Conservation (phyloP, 2,797 vertebrate genomes). For the Margarornis squamiger region DNA sequence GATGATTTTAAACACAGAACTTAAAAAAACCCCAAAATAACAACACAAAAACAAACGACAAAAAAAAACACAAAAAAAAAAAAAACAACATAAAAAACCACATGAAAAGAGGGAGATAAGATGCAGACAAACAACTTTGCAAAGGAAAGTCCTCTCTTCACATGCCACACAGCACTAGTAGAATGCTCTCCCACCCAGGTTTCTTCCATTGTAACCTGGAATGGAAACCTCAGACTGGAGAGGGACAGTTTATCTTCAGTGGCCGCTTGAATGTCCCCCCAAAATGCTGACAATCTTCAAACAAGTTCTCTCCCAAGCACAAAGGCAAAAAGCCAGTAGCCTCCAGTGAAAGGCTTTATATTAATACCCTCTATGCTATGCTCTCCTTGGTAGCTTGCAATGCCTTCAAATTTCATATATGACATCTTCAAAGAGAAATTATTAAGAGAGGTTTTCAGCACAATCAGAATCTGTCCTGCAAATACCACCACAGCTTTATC, state of each 20-base stretch:
- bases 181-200: not conserved
- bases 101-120: not conserved
- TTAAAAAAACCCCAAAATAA: not conserved
- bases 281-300: not conserved
- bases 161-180: fast-evolving
- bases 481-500: not conserved
- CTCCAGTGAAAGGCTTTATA: not conserved
- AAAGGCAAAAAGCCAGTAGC: not conserved
- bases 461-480: not conserved
- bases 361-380: not conserved
- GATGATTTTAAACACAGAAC: not conserved
- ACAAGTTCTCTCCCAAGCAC: not conserved
- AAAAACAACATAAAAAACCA: not conserved
- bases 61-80: not conserved
- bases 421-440: not conserved
- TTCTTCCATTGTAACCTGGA: not conserved
- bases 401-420: not conserved
- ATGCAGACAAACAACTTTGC: not conserved
- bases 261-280: not conserved
- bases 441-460: not conserved
- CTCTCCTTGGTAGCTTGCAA: not conserved
- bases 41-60: not conserved
- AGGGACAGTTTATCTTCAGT: not conserved
- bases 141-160: not conserved
- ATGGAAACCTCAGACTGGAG: not conserved